These are phyloP conservation scores for Phaedon cochleariae DNA, from an alignment of 2,888 invertebrate genomes.

Conservation along the genomic window DNA sequence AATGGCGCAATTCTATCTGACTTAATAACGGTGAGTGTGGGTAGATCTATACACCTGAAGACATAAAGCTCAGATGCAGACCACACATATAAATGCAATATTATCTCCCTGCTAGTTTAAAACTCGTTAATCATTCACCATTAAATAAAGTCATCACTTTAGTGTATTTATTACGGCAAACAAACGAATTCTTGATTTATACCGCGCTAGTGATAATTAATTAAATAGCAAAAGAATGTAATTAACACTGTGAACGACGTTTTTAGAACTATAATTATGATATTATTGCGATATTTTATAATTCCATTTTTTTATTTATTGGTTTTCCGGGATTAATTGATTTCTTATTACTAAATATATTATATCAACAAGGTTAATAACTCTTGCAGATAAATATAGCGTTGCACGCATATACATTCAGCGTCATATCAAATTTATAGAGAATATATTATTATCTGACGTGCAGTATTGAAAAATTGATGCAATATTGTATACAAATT, in stretches of 20 bases:
- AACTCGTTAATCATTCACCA: conserved; percentile 24
- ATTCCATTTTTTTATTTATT: conserved; percentile 16
- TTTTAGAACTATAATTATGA: conserved; percentile 15
- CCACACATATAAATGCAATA: conserved; percentile 21
- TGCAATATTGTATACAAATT: no score
- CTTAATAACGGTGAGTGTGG: conserved; percentile 24
- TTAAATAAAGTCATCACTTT: conserved; percentile 29
- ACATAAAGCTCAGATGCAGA: conserved; percentile 22
- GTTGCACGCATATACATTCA: not conserved
- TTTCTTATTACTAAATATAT: conserved; percentile 9
- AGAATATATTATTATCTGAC: not conserved
- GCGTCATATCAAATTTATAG: not conserved
- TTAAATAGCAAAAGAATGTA: conserved; percentile 20
- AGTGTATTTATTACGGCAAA: conserved; percentile 20
- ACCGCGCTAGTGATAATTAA: conserved; percentile 22
- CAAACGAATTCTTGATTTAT: conserved; percentile 29
- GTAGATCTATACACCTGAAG: conserved; percentile 25
- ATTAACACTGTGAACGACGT: conserved; percentile 19
- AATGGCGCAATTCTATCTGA: conserved; percentile 25
- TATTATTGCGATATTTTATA: conserved; percentile 23
- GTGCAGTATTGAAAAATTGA: no score
- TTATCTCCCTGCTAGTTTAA: conserved; percentile 18
- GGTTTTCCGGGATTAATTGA: conserved; percentile 9
- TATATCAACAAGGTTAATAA: conserved; percentile 12
- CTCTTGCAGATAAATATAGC: not conserved